Evolutionary conservation across 1,140 invertebrate genomes (phyloP).

Genomic region (Dysdera silvatica): DNA sequence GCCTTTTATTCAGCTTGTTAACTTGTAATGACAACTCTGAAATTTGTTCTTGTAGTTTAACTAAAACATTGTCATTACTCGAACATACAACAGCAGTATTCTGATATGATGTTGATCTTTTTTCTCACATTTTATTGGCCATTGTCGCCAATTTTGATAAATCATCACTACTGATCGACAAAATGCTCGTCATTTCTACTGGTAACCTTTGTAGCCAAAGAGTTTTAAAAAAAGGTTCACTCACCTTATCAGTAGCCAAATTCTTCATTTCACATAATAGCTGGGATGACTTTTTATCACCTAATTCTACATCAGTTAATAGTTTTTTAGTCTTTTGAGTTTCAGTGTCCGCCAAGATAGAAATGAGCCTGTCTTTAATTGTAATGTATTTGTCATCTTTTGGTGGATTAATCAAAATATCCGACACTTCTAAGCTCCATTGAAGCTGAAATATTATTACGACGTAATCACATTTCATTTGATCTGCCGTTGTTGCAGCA

Average conservation of each 20-base stretch:
- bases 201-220: neutral
- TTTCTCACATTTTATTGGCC: neutral
- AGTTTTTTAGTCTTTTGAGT: neutral
- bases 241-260: neutral
- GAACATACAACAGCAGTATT: too few relatives aligned
- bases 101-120: too few relatives aligned
- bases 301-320: conserved; percentile 9
- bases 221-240: conserved; percentile 6
- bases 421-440: neutral
- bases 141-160: conserved; percentile 1
- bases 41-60: too few relatives aligned
- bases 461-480: too few relatives aligned
- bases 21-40: too few relatives aligned
- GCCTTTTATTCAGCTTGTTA: too few relatives aligned
- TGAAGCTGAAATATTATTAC: too few relatives aligned
- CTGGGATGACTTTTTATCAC: conserved; percentile 4
- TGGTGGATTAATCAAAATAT: neutral
- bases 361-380: conserved; percentile 8
- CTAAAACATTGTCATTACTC: too few relatives aligned
- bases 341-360: neutral
- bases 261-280: conserved; percentile 10
- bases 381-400: neutral
- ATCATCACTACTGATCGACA: neutral
- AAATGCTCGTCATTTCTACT: neutral
- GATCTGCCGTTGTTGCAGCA: too few relatives aligned